These are phyloP conservation scores for Falco naumanni DNA, from an alignment of 2,797 vertebrate species.

Conservation along the genomic window DNA sequence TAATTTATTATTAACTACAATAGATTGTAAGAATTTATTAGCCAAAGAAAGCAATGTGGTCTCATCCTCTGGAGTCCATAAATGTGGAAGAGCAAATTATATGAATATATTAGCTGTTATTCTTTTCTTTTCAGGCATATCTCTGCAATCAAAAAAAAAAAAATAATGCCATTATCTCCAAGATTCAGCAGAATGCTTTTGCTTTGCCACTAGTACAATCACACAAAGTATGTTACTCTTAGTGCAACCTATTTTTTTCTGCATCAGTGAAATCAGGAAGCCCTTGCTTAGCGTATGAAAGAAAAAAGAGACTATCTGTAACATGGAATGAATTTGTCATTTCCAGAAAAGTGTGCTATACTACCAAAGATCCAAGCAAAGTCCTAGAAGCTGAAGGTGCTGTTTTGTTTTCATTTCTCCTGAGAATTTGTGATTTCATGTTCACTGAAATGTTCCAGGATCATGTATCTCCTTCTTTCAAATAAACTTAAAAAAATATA, in stretches of 20 bases:
- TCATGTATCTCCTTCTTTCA: not conserved
- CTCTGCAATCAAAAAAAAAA: not conserved
- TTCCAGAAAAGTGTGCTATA: not conserved
- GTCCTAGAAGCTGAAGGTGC: not conserved
- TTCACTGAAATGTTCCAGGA: not conserved
- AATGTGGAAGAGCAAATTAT: not conserved
- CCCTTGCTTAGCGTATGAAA: not conserved
- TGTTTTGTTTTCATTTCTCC: not conserved
- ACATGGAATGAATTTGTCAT: not conserved
- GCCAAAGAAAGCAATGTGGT: not conserved
- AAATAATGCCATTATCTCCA: not conserved
- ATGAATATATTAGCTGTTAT: not conserved
- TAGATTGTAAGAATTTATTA: not conserved
- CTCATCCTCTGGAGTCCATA: not conserved
- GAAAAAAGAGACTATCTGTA: not conserved
- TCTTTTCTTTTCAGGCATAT: not conserved
- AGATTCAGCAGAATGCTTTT: not conserved
- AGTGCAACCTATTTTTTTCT: not conserved
- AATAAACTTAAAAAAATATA: not conserved
- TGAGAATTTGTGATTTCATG: not conserved
- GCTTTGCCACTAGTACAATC: not conserved
- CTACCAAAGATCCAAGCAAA: not conserved
- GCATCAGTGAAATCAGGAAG: not conserved
- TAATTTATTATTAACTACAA: too few relatives aligned
- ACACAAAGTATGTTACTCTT: not conserved